These are phyloP conservation scores for Eumeta japonica DNA, from an alignment of 1,140 invertebrate genomes.

Conservation along the genomic window DNA sequence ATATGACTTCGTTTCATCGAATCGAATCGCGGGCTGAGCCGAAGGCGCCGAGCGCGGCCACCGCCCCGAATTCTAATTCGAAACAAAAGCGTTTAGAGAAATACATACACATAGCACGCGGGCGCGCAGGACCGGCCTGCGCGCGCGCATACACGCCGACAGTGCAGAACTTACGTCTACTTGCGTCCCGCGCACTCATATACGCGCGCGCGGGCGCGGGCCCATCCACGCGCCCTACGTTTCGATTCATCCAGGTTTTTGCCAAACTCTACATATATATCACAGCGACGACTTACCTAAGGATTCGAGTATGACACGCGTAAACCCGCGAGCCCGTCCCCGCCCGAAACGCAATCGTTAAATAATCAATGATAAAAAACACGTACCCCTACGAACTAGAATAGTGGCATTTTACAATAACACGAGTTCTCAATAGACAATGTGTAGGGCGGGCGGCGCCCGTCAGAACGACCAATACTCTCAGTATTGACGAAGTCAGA, in stretches of 20 bases:
- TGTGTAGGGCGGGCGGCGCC: constrained; percentile 3
- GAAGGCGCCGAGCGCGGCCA: constrained; percentile 7
- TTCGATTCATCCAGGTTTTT: constrained; percentile 25
- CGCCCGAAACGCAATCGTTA: constrained; percentile 30
- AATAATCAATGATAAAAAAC: constrained; percentile 40
- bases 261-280: constrained; percentile 40
- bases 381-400: constrained; percentile 49
- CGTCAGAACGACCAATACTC: constrained; percentile 6
- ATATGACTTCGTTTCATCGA: neutral
- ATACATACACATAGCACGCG: constrained; percentile 5
- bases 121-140: constrained; percentile 3
- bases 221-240: constrained; percentile 13
- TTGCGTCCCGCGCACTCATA: constrained; percentile 20
- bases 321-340: constrained; percentile 8
- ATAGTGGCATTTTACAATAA: constrained; percentile 29
- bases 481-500: constrained; percentile 5
- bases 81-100: constrained; percentile 16
- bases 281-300: constrained; percentile 42
- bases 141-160: constrained; percentile 15
- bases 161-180: constrained; percentile 15
- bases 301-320: constrained; percentile 14
- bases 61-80: constrained; percentile 26
- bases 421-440: neutral
- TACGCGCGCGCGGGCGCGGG: constrained; percentile 20
- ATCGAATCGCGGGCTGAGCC: neutral